Evolutionary conservation across 1,140 invertebrate genomes (phyloP), one percentile per base, ranked within the genome.

Genomic region (Cherax quadricarinatus): DNA sequence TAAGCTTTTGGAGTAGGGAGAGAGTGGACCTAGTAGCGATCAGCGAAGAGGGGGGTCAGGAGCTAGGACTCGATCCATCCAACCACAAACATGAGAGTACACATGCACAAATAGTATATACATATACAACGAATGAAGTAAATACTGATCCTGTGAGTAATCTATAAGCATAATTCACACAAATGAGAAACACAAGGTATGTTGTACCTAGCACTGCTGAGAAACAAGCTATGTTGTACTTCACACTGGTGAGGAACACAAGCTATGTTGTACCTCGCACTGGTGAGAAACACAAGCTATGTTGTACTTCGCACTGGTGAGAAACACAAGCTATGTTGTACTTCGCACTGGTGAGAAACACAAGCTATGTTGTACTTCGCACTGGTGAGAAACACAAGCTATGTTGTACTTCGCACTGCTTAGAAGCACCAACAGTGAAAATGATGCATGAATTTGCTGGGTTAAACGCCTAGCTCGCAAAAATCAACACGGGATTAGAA

Each of bases 401-500:
- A 41, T 41, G 30, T 41, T 41, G 49, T 73, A 53, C 30, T 73
- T 80, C 49, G 75, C 86, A 88, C 79, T 88, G 79, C 80, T 80
- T n/a, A n/a, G n/a, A 53, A 30, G 75, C 60, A 75, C 53, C 53
- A 88, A 80, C 79, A 88, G 62, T 75, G 75, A 88, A 88, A 80
- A 88, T 1, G 9, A 57, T 5, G 5, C 53, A 57, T 57, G 53
- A 7, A 9, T 57, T 9, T 10, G 53, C 53, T 57, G 53, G 14
- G 14, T 9, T 14, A 57, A 57, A 57, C 14, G 14, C 53, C 14
- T 10, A 14, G 14, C 53, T 14, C 1, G 14, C 9, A 57, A 57
- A 57, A 57, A 57, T 7, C 53, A 9, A 57, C 53, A 57, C 14
- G 9, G 53, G 9, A 57, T 57, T 57, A 57, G 14, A 57, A 57